Conservation (phyloP, 2,888 invertebrate genomes). For the Theretra japonica region DNA sequence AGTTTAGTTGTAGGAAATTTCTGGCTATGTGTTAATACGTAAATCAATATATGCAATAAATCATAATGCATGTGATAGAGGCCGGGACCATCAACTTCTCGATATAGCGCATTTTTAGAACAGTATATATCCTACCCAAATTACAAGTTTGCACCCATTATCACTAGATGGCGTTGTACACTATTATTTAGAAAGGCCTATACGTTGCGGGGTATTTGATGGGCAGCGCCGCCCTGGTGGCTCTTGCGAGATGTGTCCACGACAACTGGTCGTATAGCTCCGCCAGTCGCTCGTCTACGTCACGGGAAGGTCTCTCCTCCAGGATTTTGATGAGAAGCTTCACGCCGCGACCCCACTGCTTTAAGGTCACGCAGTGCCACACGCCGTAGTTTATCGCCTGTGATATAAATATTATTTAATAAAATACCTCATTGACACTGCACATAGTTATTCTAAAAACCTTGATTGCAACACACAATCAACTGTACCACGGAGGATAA, state of each 20-base stretch:
- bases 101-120: no score
- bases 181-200: constrained; percentile 86
- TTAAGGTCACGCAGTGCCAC: constrained; percentile 92
- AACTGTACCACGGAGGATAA: no score
- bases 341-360: constrained; percentile 92
- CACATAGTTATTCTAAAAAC: not conserved
- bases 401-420: constrained; percentile 22
- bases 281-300: constrained; percentile 88
- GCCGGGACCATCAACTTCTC: no score
- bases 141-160: constrained; percentile 9
- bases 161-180: not conserved
- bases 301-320: constrained; percentile 92
- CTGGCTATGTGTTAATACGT: no score
- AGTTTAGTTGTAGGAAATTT: no score
- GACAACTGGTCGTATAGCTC: constrained; percentile 87
- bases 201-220: constrained; percentile 88
- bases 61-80: no score
- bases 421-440: not conserved
- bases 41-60: no score
- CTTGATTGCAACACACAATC: no score
- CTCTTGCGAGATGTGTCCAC: constrained; percentile 88
- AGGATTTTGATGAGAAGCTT: constrained; percentile 90
- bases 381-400: constrained; percentile 91
- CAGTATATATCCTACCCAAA: no score
- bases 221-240: constrained; percentile 85